Evolutionary conservation across 2,888 invertebrate genomes (phyloP), one percentile per base, ranked within the genome.

Genomic region (Timema podura): DNA sequence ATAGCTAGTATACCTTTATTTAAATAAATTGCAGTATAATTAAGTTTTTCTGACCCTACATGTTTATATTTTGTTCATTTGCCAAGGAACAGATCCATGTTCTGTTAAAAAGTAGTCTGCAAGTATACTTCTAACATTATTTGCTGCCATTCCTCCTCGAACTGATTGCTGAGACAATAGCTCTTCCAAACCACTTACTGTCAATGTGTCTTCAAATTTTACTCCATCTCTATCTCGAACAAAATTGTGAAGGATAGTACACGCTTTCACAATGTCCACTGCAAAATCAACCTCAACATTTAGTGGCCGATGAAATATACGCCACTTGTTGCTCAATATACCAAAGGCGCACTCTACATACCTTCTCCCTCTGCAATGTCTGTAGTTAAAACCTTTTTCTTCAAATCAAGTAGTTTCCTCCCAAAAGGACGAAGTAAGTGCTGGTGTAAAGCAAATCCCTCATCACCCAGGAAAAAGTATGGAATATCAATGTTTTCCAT

Each of bases 291-390:
- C 68, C 57, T 67, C 44, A 16, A 71, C 65, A 67, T 72, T 70
- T n/a, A 69, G 45, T 7, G 78, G 76, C 69, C 76, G 72, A 73
- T 79, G 78, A 70, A 78, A 77, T 70, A 79, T 78, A 72, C 77
- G 69, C 76, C 77, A 77, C 72, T 77, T 77, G 74, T 77, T 76
- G 49, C 71, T 72, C 2, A 76, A 72, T 73, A 78, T 77, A 13
- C 77, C 76, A 72, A 78, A 77, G 66, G 75, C 73, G 70, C 76
- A 76, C 71, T 78, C 75, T 13, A 77, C 74, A 48, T 73, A 76
- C 49, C 77, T 67, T 70, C 77, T 64, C 61, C 76, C 77, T 70
- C 75, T 74, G 51, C 69, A 69, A 10, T 73, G 59, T 9, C 74
- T 65, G 64, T 75, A 75, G 71, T 76, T 74, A 69, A 72, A 75